Evolutionary conservation across 2,113 vertebrate species (phyloP).

Genomic region (Actinemys pallida): DNA sequence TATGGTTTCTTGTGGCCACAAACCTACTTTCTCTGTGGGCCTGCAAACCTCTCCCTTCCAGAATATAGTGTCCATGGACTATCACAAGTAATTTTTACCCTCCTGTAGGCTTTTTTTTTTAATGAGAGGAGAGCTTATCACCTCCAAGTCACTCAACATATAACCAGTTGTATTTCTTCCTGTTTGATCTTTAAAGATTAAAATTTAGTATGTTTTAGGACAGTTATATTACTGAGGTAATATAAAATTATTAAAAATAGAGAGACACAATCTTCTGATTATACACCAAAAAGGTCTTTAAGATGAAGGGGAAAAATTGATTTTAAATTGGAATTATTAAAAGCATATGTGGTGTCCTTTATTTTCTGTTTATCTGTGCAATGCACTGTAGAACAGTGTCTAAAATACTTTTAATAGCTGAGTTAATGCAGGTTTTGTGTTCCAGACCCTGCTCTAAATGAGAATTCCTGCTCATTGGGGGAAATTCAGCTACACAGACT

Average conservation of each 20-base stretch:
- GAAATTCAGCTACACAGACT: not conserved
- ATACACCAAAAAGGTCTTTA: slow-evolving; percentile 77
- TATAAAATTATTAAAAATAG: slow-evolving; percentile 80
- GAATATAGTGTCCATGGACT: not conserved
- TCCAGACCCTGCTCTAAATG: slow-evolving; percentile 24
- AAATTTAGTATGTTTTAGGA: slow-evolving; percentile 65
- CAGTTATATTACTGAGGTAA: slow-evolving; percentile 78
- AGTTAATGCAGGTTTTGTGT: not conserved
- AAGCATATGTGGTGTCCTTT: slow-evolving; percentile 76
- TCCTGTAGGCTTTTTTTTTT: slow-evolving; percentile 1
- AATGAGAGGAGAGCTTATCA: slow-evolving; percentile 17
- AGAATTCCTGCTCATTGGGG: not conserved
- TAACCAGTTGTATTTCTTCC: slow-evolving; percentile 48
- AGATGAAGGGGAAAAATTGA: slow-evolving; percentile 75
- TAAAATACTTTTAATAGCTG: slow-evolving; percentile 30
- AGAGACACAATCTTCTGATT: slow-evolving; percentile 69
- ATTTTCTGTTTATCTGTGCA: slow-evolving; percentile 59
- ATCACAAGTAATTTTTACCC: slow-evolving; percentile 28
- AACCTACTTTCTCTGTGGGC: not conserved
- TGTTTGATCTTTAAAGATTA: slow-evolving; percentile 74
- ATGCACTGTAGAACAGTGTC: slow-evolving; percentile 43
- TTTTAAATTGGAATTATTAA: slow-evolving; percentile 68
- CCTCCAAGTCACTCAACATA: not conserved
- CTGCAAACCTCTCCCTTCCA: not conserved
- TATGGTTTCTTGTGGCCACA: not conserved